Conservation (phyloP, 2,888 invertebrate genomes). For the Agriopis aurantiaria region DNA sequence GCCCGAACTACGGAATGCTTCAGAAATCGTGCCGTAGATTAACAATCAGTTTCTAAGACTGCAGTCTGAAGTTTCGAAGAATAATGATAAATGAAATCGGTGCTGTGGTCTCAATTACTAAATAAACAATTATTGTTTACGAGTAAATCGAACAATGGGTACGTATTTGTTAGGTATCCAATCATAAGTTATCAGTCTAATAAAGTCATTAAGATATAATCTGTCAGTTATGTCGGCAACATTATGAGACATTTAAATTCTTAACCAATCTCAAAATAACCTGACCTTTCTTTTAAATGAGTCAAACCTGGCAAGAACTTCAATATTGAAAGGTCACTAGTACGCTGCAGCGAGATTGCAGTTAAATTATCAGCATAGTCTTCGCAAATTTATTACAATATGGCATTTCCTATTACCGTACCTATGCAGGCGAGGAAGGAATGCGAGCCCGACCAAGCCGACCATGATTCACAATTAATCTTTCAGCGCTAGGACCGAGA, state of each 20-base stretch:
- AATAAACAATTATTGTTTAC: conserved; percentile 7
- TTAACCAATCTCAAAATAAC: conserved; percentile 15
- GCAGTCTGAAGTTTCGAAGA: conserved; percentile 14
- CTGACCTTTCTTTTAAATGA: conserved; percentile 25
- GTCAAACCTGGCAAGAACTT: conserved; percentile 33
- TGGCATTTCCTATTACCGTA: conserved; percentile 81
- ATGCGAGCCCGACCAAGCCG: conserved; percentile 60
- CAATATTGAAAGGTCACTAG: conserved; percentile 46
- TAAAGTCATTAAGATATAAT: conserved; percentile 11
- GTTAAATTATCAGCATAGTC: conserved; percentile 61
- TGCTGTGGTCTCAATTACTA: conserved; percentile 10
- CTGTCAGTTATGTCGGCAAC: conserved; percentile 2
- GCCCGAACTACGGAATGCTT: conserved; percentile 66
- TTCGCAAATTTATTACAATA: conserved; percentile 70
- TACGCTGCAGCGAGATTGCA: conserved; percentile 55
- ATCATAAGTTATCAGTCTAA: conserved; percentile 8
- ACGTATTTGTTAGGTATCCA: neutral
- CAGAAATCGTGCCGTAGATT: conserved; percentile 46
- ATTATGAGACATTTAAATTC: conserved; percentile 13
- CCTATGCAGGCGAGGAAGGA: conserved; percentile 72
- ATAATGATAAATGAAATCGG: conserved; percentile 13
- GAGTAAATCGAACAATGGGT: neutral
- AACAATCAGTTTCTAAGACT: conserved; percentile 22
- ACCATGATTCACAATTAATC: conserved; percentile 70
- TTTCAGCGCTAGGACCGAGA: conserved; percentile 33